phyloP scores from a whole-genome alignment of 2,888 invertebrate genomes.

The Meliscaeva auricollis region DNA sequence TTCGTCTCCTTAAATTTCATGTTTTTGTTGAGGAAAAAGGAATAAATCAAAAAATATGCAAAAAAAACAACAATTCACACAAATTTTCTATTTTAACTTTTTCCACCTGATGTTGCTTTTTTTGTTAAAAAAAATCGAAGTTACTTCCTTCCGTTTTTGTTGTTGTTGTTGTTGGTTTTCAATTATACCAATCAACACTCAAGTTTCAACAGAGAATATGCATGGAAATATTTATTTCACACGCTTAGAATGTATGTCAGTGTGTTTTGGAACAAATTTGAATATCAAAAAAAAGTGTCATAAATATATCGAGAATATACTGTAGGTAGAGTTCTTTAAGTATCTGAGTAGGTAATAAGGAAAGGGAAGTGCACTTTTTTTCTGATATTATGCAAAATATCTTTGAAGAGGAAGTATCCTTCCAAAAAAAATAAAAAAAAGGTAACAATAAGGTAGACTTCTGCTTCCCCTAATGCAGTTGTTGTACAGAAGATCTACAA shows the following conservation, averaged over 20 bases:
- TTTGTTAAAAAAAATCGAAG: not conserved
- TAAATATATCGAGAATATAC: slow-evolving; percentile 27
- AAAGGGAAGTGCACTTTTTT: slow-evolving; percentile 78
- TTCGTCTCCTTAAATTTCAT: slow-evolving; percentile 77
- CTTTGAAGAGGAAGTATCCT: slow-evolving; percentile 59
- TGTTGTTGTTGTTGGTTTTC: slow-evolving; percentile 62
- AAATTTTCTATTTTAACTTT: slow-evolving; percentile 35
- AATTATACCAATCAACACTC: slow-evolving; percentile 74
- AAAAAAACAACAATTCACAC: slow-evolving; percentile 50
- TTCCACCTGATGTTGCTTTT: slow-evolving; percentile 68
- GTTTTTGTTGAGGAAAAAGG: slow-evolving; percentile 22
- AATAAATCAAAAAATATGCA: slow-evolving; percentile 43
- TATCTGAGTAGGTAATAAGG: slow-evolving; percentile 73
- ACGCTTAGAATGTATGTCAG: slow-evolving; percentile 39
- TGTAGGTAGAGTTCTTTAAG: slow-evolving; percentile 50
- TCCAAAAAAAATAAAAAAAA: slow-evolving; percentile 13
- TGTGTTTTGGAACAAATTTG: slow-evolving; percentile 57
- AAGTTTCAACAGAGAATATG: slow-evolving; percentile 44
- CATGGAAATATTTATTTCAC: slow-evolving; percentile 63
- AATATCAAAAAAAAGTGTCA: slow-evolving; percentile 69
- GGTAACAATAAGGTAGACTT: slow-evolving; percentile 5
- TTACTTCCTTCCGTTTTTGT: slow-evolving; percentile 51
- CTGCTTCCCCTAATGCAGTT: slow-evolving; percentile 30
- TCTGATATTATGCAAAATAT: slow-evolving; percentile 58
- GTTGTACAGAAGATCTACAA: not conserved